Evolutionary conservation across 2,888 invertebrate genomes (phyloP), one percentile per base, ranked within the genome.

Genomic region (Fabriciana adippe): DNA sequence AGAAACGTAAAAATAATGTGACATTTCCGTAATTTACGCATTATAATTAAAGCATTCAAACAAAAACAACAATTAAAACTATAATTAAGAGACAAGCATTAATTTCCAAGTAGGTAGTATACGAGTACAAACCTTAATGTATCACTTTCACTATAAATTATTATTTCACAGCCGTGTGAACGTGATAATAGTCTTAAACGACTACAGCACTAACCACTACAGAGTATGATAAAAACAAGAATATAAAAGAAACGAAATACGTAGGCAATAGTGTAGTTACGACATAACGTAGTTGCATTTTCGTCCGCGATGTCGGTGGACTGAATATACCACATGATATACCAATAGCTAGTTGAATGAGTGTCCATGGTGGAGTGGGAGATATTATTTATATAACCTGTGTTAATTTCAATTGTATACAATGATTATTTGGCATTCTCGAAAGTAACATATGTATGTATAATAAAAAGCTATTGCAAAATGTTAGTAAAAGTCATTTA

Each of bases 221-320:
- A 8, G 8, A 54, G 15, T 59, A 55, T 63, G 59, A 64, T 57
- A 51, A 60, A 60, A 56, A 66, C 63, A 51, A 59, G 55, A 67
- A 53, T 54, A 35, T 47, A 63, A 67, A 69, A 59, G 68, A 57
- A 66, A 65, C 55, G 50, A 48, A 67, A 16, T 51, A 56, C 66
- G 56, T 61, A 51, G 56, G 66, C 50, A 60, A 67, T 55, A 68
- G 55, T 66, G 56, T 31, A 55, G 70, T 66, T 69, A 69, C 65
- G 62, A 69, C 62, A 65, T 62, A 41, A 41, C 11, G 35, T 41
- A 55, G 51, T 66, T 61, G 31, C 48, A 55, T 60, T 64, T 64
- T 66, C 69, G 66, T 63, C 69, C 16, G 67, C 65, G 45, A 51
- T 67, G 57, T 51, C 53, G 18, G 50, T 6, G 50, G 18, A 41